Evolutionary conservation across 1,140 invertebrate species (phyloP), one percentile per base, ranked within the genome.

Genomic region (Hypothenemus hampei): DNA sequence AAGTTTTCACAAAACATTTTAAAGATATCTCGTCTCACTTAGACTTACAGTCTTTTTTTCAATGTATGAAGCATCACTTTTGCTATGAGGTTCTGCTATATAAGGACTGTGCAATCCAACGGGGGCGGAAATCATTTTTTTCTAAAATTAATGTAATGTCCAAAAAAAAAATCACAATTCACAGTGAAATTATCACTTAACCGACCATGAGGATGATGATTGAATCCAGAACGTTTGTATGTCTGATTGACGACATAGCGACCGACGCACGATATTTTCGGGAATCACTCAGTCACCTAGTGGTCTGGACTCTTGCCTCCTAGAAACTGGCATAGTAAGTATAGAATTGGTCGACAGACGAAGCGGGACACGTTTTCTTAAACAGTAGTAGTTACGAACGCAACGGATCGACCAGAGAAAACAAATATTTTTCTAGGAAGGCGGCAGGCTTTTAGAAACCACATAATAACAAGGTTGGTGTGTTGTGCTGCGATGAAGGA

Each of bases 51-150:
- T 33, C 48, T 59, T 67, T 31, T 51, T 63, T 29, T 62, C 60
- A 16, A 67, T 60, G 48, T 64, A 60, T 5, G 63, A 64, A 23
- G 63, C 65, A 58, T 67, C 65, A 24, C 65, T 67, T 36, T 37
- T 52, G 18, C 41, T 58, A 19, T 52, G 55, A n/a, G 40, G 19
- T 15, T 48, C 53, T 10, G 53, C 41, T 11, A 56, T 40, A 40
- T 56, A 56, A 7, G 58, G 58, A 45, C 58, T 60, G 20, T 60
- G 35, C 4, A 59, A 16, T 10, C 53, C 58, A 10, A 56, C 40
- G 18, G 58, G 58, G 6, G 48, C 26, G 6, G 58, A 56, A n/a
- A 60, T 56, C 58, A 59, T 59, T 24, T 37, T 36, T 11, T 10
- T 13, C 13, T 46, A 54, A 36, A 43, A 19, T 31, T n/a, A n/a